Conservation (phyloP, 2,888 invertebrate species). For the Athalia circularis region DNA sequence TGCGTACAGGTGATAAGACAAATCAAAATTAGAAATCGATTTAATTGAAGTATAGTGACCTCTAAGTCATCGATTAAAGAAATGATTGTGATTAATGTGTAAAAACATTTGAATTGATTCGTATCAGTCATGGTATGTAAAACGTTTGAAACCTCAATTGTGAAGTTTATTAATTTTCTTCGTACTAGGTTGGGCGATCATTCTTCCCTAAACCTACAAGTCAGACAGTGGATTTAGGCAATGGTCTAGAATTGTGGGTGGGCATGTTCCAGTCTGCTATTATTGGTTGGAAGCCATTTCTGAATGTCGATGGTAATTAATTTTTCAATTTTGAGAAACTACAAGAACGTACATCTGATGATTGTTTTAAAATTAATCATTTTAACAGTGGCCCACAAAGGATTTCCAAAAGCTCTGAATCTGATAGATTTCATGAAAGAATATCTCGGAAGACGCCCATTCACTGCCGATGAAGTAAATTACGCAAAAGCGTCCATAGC, state of each 20-base stretch:
- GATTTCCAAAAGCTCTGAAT: slow-evolving; percentile 79
- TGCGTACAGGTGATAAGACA: slow-evolving; percentile 52
- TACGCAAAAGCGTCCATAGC: slow-evolving; percentile 56
- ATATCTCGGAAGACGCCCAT: slow-evolving; percentile 52
- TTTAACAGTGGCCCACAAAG: slow-evolving; percentile 84
- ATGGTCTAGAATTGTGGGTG: slow-evolving; percentile 92
- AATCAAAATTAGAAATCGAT: not conserved
- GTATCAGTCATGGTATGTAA: too few relatives aligned
- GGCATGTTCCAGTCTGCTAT: slow-evolving; percentile 96
- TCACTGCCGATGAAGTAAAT: slow-evolving; percentile 59
- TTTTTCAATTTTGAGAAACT: not conserved
- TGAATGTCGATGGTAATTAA: slow-evolving; percentile 91
- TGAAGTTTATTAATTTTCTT: slow-evolving; percentile 50
- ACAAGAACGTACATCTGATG: not conserved
- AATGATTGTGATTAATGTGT: too few relatives aligned
- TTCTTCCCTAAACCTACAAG: slow-evolving; percentile 79
- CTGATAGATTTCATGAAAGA: slow-evolving; percentile 75
- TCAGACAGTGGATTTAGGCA: slow-evolving; percentile 79
- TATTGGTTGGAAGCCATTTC: slow-evolving; percentile 87
- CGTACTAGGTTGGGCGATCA: slow-evolving; percentile 83
- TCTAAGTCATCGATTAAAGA: too few relatives aligned
- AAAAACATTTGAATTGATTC: too few relatives aligned
- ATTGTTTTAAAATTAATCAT: slow-evolving; percentile 29
- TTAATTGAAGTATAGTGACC: too few relatives aligned
- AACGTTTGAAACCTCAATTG: slow-evolving; percentile 16